phyloP scores from a whole-genome alignment of 2,888 invertebrate species.

The Agrochola macilenta region DNA sequence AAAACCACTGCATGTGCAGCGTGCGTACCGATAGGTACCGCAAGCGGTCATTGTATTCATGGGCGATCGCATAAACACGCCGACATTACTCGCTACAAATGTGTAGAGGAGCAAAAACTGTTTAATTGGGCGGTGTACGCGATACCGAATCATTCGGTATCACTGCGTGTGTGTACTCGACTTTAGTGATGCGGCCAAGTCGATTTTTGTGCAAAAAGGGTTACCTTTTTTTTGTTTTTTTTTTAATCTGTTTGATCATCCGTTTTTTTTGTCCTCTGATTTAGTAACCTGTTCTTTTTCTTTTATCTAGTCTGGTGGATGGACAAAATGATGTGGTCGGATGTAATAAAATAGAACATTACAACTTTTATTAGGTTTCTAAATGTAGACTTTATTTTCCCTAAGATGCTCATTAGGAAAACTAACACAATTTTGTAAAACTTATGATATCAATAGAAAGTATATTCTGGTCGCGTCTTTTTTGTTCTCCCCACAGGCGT shows the following conservation, averaged over 20 bases:
- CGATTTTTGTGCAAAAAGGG: conserved; percentile 51
- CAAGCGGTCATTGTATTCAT: conserved; percentile 61
- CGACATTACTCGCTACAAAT: conserved; percentile 83
- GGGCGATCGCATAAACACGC: conserved; percentile 69
- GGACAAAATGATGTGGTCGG: not conserved
- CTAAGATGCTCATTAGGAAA: not conserved
- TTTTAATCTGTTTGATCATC: not conserved
- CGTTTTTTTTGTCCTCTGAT: not conserved
- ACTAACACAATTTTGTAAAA: not conserved
- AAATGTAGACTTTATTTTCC: not conserved
- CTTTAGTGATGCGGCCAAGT: conserved; percentile 76
- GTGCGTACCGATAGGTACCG: conserved; percentile 3
- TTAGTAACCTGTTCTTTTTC: not conserved
- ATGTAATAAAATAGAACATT: no score
- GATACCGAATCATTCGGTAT: conserved; percentile 85
- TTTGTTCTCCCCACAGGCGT: not conserved
- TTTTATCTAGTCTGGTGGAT: not conserved
- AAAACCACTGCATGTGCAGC: conserved; percentile 58
- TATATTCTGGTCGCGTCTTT: not conserved
- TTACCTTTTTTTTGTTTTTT: not conserved
- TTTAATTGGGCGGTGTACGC: conserved; percentile 84
- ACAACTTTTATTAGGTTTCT: not conserved
- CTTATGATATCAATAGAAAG: not conserved
- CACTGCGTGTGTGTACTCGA: conserved; percentile 77
- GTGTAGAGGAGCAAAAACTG: conserved; percentile 87